These are phyloP conservation scores for Rhynchophorus ferrugineus DNA, from an alignment of 1,140 invertebrate genomes.

Conservation along the genomic window DNA sequence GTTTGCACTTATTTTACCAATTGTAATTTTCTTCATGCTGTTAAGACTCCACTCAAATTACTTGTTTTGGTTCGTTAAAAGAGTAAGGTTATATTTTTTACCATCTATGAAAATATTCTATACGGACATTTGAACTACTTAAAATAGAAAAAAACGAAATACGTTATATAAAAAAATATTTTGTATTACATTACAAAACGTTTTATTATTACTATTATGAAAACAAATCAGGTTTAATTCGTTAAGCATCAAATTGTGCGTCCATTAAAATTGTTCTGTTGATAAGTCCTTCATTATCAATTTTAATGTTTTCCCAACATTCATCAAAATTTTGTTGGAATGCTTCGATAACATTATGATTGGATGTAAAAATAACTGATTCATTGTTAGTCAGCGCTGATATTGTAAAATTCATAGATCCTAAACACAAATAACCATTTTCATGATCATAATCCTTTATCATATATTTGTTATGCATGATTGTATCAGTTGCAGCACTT, in stretches of 20 bases:
- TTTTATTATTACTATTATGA: too few relatives aligned
- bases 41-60: too few relatives aligned
- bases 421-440: slow-evolving; percentile 23
- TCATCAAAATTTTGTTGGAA: slow-evolving; percentile 27
- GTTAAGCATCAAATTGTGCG: slow-evolving; percentile 13
- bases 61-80: too few relatives aligned
- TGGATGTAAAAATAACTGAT: slow-evolving; percentile 26
- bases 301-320: slow-evolving; percentile 22
- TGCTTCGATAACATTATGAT: slow-evolving; percentile 17
- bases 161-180: too few relatives aligned
- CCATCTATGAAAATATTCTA: too few relatives aligned
- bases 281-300: slow-evolving; percentile 28
- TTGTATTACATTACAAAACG: too few relatives aligned
- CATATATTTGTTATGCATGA: slow-evolving; percentile 27
- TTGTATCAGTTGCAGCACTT: neutral
- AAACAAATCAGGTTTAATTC: too few relatives aligned
- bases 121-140: too few relatives aligned
- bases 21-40: slow-evolving; percentile 46
- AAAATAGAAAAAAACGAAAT: too few relatives aligned
- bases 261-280: slow-evolving; percentile 26
- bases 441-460: slow-evolving; percentile 26
- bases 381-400: slow-evolving; percentile 29
- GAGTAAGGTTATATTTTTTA: too few relatives aligned
- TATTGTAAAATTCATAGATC: slow-evolving; percentile 28
- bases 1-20: slow-evolving; percentile 52